Conservation (phyloP, 1,140 invertebrate species). For the Brachionus rubens region DNA sequence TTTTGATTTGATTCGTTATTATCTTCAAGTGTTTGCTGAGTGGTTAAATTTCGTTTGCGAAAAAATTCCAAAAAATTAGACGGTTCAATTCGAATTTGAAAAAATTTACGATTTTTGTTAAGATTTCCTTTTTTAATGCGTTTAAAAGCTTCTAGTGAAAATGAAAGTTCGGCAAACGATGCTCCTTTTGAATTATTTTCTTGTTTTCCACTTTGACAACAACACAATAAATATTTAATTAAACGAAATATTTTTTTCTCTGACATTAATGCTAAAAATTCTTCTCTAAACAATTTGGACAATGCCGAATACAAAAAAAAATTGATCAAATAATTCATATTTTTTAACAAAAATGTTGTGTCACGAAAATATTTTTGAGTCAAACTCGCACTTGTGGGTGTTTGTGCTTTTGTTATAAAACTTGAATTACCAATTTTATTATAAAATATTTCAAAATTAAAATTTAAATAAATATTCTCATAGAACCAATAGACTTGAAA, state of each 20-base stretch:
- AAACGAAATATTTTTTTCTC: neutral
- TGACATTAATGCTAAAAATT: conserved; percentile 29
- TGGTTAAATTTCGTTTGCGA: neutral
- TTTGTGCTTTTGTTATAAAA: neutral
- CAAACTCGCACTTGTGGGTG: neutral
- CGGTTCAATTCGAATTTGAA: conserved; percentile 33
- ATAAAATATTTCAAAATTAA: conserved; percentile 18
- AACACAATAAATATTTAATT: neutral
- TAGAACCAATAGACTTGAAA: conserved; percentile 45
- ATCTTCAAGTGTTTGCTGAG: too few relatives aligned
- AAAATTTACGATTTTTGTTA: conserved; percentile 31
- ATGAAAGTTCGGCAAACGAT: conserved; percentile 22
- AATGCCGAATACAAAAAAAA: conserved; percentile 42
- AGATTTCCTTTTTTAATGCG: conserved; percentile 14
- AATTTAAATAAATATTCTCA: conserved; percentile 43
- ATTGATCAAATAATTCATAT: conserved; percentile 45
- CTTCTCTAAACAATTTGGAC: conserved; percentile 31
- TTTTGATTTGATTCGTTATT: neutral
- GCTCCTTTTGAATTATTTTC: neutral
- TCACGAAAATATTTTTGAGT: conserved; percentile 9
- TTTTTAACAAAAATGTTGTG: conserved; percentile 31
- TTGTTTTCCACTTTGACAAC: neutral
- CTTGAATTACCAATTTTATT: neutral
- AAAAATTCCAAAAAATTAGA: conserved; percentile 24
- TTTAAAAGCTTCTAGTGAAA: conserved; percentile 40